Evolutionary conservation across 2,888 invertebrate genomes (phyloP), one percentile per base, ranked within the genome.

Genomic region (Neoscelio sp.): DNA sequence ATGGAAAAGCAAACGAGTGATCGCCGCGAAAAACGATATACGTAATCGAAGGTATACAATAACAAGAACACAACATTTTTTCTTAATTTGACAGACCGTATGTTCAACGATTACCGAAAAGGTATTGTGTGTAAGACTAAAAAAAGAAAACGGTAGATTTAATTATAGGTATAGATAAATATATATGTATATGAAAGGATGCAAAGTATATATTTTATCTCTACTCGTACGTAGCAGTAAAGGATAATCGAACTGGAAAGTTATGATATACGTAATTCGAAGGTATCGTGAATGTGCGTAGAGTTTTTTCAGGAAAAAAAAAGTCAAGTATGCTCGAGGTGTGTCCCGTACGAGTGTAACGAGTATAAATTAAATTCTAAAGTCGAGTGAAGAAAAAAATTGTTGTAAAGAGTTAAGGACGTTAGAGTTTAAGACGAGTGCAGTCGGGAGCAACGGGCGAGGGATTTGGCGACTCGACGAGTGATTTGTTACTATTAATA

Each of bases 131-230:
- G 78, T 76, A 78, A n/a, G n/a, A n/a, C n/a, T n/a, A n/a, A 73
- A 44, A 71, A 71, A 76, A 74, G 73, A 67, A 70, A 74, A 76
- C 75, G 80, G 78, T 84, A 82, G 79, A 80, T 80, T 79, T 81
- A 85, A 79, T 65, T 82, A 83, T 75, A 78, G 67, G 78, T 82
- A 82, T 83, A 82, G 80, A 71, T 82, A 80, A 85, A 84, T 86
- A 87, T 89, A 89, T 89, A 89, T 89, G 48, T 75, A 58, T 23
- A 50, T 40, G 28, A 75, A 58, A 79, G 46, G 38, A 79, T 56
- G 78, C 70, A 82, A 82, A 86, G 84, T 86, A 88, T 89, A 89
- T 89, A 89, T 89, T 89, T 89, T 89, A 88, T 86, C 87, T 88
- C 83, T 86, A 87, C 85, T 86, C 87, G 84, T 86, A 86, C 83